phyloP scores from a whole-genome alignment of 2,113 vertebrate genomes.

The Ancistrus triradiatus region DNA sequence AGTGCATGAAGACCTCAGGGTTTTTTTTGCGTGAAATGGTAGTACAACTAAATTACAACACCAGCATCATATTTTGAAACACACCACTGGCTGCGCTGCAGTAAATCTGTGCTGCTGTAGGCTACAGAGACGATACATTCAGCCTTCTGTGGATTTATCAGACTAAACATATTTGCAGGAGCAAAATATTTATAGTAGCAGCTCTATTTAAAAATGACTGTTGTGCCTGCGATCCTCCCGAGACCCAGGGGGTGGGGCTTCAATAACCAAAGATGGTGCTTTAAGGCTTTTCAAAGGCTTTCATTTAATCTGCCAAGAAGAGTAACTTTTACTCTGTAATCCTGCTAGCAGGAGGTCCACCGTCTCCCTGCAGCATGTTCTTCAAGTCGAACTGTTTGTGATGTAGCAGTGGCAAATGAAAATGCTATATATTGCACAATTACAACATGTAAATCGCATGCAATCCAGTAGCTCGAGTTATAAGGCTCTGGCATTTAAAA shows the following conservation, averaged over 20 bases:
- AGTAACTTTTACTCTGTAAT: neutral
- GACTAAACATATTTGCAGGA: neutral
- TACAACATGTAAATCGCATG: too few species aligned
- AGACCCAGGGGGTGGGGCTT: constrained; percentile 10
- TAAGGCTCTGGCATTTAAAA: too few species aligned
- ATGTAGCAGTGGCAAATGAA: too few species aligned
- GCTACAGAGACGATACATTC: too few species aligned
- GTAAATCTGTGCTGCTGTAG: too few species aligned
- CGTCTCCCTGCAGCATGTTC: neutral
- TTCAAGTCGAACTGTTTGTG: neutral
- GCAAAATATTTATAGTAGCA: constrained; percentile 25
- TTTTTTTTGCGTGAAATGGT: too few species aligned
- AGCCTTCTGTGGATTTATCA: constrained; percentile 29
- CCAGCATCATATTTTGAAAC: too few species aligned
- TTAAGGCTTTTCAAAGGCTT: neutral
- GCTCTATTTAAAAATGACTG: constrained; percentile 14
- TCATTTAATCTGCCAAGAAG: neutral
- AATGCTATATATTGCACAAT: too few species aligned
- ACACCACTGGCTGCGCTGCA: too few species aligned
- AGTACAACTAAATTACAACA: too few species aligned
- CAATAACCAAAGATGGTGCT: constrained; percentile 11
- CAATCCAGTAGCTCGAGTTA: too few species aligned
- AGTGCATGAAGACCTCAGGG: too few species aligned
- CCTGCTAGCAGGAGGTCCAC: neutral
- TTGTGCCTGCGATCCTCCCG: neutral